Base-by-base conservation (phyloP, 2,113 vertebrate genomes). In the Eupsittula cactorum region DNA sequence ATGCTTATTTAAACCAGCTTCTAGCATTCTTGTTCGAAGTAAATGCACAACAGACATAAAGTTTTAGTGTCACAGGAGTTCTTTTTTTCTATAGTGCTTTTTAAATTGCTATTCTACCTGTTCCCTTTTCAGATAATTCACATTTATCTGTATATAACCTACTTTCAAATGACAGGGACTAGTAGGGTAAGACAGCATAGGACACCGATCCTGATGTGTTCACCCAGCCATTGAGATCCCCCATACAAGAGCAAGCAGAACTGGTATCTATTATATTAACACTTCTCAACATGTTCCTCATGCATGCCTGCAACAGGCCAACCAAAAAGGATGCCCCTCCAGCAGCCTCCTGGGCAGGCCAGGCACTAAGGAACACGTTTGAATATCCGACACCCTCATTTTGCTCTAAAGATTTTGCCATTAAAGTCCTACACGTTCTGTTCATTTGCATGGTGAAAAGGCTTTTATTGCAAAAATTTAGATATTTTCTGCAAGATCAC, bases 401-500 rank as follows among this genome's bases (percentile, higher is more conserved):
- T 81, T 68, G 55, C 76, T 77, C 35, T 27, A 6, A 35, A 70
- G 31, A 28, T 92, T 94, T 75, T 78, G 33, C 73, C 62, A 27
- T 83, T 67, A 73, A 79, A 92, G 70, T 24, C 59, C 37, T 64
- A 31, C 0, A 0, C 65, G 28, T 92, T 91, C 82, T 21, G 6
- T 59, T 63, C 39, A 27, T 37, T 59, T 23, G 31, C 64, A 64
- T 3, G 6, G 41, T 23, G 52, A 75, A 63, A 75, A 93, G 37
- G 31, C 21, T 93, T 86, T 78, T 82, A 73, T 52, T 49, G 73
- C 44, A 60, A 88, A 83, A 84, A 67, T 33, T 33, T 20, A 82
- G 63, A 53, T 85, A 33, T 75, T 85, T 82, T 82, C 70, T 89
- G 24, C n/a, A 91, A 92, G 74, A 89, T 89, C 83, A 87, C 52